Base-by-base conservation (phyloP, 2,888 invertebrate genomes). In the Sinohyriopsis cumingii region DNA sequence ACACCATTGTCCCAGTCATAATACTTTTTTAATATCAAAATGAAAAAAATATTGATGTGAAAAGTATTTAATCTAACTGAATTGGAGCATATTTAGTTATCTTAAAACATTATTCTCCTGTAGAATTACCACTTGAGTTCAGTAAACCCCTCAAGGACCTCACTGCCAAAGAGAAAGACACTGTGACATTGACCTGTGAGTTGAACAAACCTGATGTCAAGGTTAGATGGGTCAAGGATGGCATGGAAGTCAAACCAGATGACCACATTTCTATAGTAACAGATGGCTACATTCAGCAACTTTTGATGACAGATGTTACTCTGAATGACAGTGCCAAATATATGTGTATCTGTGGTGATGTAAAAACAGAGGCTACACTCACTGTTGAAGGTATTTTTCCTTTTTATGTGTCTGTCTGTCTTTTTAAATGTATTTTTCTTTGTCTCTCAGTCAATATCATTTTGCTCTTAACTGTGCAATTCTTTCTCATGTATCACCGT, bases 201-300 rank as follows among this genome's bases (percentile, higher is more conserved):
- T 91, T 98, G 20, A 96, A 96, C n/a, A 97, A 97, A 91, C 97
- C 97, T 56, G 96, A 97, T 89, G 97, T 97, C 20, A 91, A 96
- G 4, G 96, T 96, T 0, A 95, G 94, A 87, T 97, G 97, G 97
- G 95, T 93, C 91, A 94, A 95, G 72, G 79, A 86, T 72, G 85
- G 84, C 93, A 93, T 94, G 83, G 95, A 96, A 90, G 92, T 96
- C 1, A 95, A 94, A 83, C 95, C 95, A 62, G 95, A 95, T 95
- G 96, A 82, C 55, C 71, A 95, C 88, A 95, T 88, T 93, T 95
- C 77, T 85, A 93, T 96, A 20, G 93, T 95, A 67, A 94, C 95
- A 86, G 95, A 96, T 91, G 95, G 84, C 7, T 73, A 67, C 54
- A 68, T 65, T 5, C 85, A 87, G 68, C 82, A 77, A 9, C 80